Evolutionary conservation across 2,888 invertebrate genomes (phyloP), one percentile per base, ranked within the genome.

Genomic region (Ochropleura plecta): DNA sequence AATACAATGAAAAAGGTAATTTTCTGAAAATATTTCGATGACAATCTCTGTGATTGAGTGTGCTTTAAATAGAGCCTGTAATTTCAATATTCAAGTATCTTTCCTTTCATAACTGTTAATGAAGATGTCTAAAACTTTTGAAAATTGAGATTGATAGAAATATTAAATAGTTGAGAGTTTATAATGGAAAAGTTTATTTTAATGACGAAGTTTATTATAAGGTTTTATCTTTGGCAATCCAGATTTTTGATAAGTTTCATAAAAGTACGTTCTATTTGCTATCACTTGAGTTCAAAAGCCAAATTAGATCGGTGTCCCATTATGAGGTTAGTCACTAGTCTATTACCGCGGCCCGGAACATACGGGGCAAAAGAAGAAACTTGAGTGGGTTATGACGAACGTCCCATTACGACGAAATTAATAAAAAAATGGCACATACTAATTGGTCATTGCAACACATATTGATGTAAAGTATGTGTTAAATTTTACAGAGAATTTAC

Each of bases 61-160:
- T 75, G 49, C 60, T 77, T 81, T n/a, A 10, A 65, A 75, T 48
- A 18, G 44, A 18, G 42, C 46, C 49, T n/a, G 30, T 66, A 76
- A 76, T 76, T 76, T 62, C 57, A 76, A 81, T 55, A 76, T 76
- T 76, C n/a, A 55, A 76, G 63, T 82, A 59, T 69, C 53, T 69
- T 55, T 55, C 40, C 40, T 20, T 30, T 78, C 49, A 44, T 55
- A 69, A 49, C 40, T 78, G 78, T 46, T 78, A 62, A 78, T 57
- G 55, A 78, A 70, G 65, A 65, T 55, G 83, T 55, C 62, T 18
- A 20, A 70, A 83, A 78, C 55, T 70, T 65, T 46, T 16, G 14
- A 44, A 60, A 60, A 83, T 83, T 55, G n/a, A 66, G 65, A 79
- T 82, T 55, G 70, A 70, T 78, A 62, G 30, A 62, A 69, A 78